Conservation (phyloP, 2,113 vertebrate genomes). For the Strix uralensis region DNA sequence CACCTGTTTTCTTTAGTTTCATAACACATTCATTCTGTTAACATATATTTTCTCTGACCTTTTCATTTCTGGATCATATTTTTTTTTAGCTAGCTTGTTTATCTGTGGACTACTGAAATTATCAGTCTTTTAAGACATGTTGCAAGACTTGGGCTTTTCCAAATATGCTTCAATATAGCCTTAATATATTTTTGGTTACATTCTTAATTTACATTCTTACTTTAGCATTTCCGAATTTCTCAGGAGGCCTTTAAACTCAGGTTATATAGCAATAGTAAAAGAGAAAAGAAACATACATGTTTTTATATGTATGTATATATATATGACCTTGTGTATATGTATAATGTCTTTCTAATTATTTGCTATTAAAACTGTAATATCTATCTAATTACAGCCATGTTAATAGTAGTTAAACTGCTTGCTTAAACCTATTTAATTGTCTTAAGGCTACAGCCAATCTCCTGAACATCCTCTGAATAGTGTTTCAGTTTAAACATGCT, state of each 20-base stretch:
- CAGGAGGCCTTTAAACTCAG: background rate
- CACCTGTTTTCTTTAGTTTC: background rate
- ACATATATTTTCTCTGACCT: background rate
- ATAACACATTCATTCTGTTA: background rate
- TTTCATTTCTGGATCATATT: background rate
- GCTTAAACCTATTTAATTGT: background rate
- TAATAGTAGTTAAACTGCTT: background rate
- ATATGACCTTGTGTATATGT: background rate
- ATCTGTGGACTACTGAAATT: background rate
- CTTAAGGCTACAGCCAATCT: background rate
- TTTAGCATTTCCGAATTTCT: background rate
- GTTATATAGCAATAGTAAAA: background rate
- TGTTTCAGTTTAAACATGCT: background rate
- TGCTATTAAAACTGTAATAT: background rate
- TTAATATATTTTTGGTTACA: background rate
- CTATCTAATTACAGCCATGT: background rate
- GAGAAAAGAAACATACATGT: rapidly evolving
- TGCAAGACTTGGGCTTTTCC: background rate
- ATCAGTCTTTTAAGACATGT: background rate
- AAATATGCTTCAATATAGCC: background rate
- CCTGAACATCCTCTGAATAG: background rate
- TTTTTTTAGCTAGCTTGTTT: background rate
- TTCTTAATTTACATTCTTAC: background rate
- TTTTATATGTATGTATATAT: background rate
- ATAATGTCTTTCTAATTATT: background rate